Evolutionary conservation across 1,140 invertebrate genomes (phyloP).

Genomic region (Agrilus planipennis): DNA sequence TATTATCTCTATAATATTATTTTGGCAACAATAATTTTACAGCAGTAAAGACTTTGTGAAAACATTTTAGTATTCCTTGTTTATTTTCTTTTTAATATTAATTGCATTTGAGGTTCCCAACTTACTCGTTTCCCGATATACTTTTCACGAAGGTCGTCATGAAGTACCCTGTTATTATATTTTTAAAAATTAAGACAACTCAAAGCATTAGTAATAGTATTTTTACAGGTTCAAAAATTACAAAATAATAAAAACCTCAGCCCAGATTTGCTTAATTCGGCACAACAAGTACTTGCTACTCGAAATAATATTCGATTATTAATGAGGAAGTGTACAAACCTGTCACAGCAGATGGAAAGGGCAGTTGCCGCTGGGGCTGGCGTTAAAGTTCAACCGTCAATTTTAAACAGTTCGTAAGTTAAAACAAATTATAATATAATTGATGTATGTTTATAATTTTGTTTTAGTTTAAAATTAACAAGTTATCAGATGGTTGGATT

Average conservation of each 20-base stretch:
- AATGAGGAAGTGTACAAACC: slow-evolving; percentile 62
- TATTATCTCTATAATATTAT: too few species aligned
- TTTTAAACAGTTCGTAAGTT: slow-evolving; percentile 41
- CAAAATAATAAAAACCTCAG: slow-evolving; percentile 52
- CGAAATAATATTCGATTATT: slow-evolving; percentile 55
- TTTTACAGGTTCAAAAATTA: slow-evolving; percentile 51
- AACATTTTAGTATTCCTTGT: too few species aligned
- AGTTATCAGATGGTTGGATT: slow-evolving; percentile 88
- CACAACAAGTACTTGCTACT: slow-evolving; percentile 56
- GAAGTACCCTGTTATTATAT: too few species aligned
- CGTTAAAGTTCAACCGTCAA: slow-evolving; percentile 53
- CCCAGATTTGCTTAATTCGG: slow-evolving; percentile 58
- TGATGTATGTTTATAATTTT: slow-evolving; percentile 1
- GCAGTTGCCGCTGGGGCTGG: slow-evolving; percentile 58
- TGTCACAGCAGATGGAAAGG: slow-evolving; percentile 56
- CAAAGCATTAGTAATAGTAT: too few species aligned
- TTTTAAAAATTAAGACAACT: too few species aligned
- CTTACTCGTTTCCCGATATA: too few species aligned
- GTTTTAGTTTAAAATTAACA: slow-evolving; percentile 54
- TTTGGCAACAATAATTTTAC: too few species aligned
- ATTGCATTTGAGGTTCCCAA: too few species aligned
- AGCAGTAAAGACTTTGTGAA: too few species aligned
- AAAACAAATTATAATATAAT: neutral
- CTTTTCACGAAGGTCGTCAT: too few species aligned
- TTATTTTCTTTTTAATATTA: too few species aligned